A percentile compares a stretch with the other conserved stretches of the same genome.
Conservation (phyloP, 1,140 invertebrate species). For the Scaptomyza pallida region DNA sequence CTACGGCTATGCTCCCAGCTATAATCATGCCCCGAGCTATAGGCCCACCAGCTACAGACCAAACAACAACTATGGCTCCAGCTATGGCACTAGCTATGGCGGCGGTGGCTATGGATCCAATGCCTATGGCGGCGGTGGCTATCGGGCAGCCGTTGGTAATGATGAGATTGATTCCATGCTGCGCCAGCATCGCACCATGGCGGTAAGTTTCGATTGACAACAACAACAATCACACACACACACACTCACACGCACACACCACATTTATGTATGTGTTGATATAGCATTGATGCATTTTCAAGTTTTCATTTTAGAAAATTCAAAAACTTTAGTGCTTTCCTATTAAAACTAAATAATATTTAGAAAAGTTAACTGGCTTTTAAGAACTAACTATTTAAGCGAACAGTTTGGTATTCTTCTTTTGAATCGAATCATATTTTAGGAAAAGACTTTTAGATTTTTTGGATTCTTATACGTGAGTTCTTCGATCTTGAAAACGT, state of each 20-base stretch:
- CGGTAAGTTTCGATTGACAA: constrained; percentile 54
- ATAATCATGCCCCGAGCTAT: neutral
- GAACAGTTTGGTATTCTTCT: no score
- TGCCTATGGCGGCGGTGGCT: constrained; percentile 36
- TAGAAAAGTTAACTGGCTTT: no score
- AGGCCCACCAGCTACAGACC: neutral
- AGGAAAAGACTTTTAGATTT: no score
- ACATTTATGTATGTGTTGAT: no score
- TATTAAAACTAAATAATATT: no score
- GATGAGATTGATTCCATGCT: constrained; percentile 76
- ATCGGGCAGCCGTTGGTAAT: constrained; percentile 71
- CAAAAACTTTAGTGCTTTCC: no score
- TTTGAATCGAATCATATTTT: no score
- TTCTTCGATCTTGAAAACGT: no score
- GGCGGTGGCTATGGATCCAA: constrained; percentile 34
- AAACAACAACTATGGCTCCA: constrained; percentile 25
- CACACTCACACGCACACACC: constrained; percentile 15
- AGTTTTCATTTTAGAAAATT: no score
- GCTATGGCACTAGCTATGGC: constrained; percentile 59
- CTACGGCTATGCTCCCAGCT: constrained; percentile 4
- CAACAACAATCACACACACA: constrained; percentile 6
- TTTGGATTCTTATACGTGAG: no score
- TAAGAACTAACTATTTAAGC: no score
- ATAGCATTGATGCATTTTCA: neutral
- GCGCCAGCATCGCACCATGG: constrained; percentile 55